phyloP scores from a whole-genome alignment of 2,113 vertebrate genomes.

The Asarcornis scutulata region DNA sequence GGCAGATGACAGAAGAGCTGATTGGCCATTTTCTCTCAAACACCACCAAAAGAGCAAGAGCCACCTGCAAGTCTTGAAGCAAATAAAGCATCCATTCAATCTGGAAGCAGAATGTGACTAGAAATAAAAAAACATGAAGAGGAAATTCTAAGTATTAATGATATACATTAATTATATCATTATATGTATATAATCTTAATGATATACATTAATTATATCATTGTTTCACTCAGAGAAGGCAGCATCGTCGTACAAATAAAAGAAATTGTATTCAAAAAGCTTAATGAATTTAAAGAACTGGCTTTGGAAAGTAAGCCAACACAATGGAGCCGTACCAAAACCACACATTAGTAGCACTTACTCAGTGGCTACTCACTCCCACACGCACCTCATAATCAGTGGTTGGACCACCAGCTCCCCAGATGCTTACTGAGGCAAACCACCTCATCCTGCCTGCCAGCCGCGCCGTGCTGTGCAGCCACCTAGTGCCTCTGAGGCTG shows the following conservation, averaged over 20 bases:
- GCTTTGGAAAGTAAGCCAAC: neutral
- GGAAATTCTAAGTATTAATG: neutral
- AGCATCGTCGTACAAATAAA: neutral
- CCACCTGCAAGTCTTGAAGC: neutral
- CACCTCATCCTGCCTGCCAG: rapidly evolving
- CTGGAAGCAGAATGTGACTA: neutral
- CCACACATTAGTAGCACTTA: neutral
- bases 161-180: neutral
- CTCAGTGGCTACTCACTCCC: neutral
- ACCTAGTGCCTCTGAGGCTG: rapidly evolving
- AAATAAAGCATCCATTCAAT: neutral
- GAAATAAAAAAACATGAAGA: neutral
- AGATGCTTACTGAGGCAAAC: neutral
- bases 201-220: neutral
- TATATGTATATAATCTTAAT: neutral
- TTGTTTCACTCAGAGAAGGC: neutral
- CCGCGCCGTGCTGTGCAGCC: neutral
- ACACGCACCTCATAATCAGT: neutral
- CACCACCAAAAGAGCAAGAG: neutral
- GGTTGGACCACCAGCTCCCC: neutral
- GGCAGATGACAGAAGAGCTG: neutral
- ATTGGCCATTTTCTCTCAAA: neutral
- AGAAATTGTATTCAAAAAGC: neutral
- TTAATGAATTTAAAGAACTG: neutral
- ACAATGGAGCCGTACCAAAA: rapidly evolving